Evolutionary conservation across 2,888 invertebrate genomes (phyloP).

Genomic region (Trissonchulus latispiculum): DNA sequence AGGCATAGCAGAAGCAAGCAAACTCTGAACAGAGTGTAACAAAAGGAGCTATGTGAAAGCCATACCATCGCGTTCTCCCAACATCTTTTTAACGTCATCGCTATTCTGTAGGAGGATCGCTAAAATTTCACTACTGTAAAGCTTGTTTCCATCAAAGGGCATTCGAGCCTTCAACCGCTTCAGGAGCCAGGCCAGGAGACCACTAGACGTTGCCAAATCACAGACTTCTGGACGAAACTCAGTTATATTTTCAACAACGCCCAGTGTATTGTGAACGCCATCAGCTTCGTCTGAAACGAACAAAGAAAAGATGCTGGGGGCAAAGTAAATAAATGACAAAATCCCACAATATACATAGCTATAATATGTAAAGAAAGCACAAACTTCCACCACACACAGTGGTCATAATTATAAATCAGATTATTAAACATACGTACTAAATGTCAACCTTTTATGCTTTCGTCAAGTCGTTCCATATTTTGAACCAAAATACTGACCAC

Average conservation of each 20-base stretch:
- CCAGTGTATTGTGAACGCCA: conserved; percentile 84
- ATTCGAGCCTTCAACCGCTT: conserved; percentile 69
- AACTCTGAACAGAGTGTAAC: too few relatives aligned
- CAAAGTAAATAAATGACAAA: too few relatives aligned
- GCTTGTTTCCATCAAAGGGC: conserved; percentile 85
- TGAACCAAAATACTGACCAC: conserved; percentile 78
- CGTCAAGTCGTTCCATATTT: conserved; percentile 84
- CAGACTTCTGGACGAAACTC: conserved; percentile 15
- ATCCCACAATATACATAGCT: too few relatives aligned
- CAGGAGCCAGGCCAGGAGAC: conserved; percentile 78
- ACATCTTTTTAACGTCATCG: conserved; percentile 51
- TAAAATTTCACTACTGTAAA: conserved; percentile 88
- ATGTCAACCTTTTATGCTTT: conserved; percentile 58
- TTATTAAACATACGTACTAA: too few relatives aligned
- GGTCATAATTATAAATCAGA: too few relatives aligned
- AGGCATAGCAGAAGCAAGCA: too few relatives aligned
- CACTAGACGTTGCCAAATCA: conserved; percentile 72
- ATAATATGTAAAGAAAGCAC: too few relatives aligned
- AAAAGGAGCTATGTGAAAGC: too few relatives aligned
- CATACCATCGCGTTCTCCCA: conserved; percentile 60
- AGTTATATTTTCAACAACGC: conserved; percentile 78
- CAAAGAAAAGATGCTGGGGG: too few relatives aligned
- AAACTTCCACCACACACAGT: too few relatives aligned
- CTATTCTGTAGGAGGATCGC: conserved; percentile 86
- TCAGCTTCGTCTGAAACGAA: conserved; percentile 51